Evolutionary conservation across 2,888 invertebrate genomes (phyloP), one percentile per base, ranked within the genome.

Genomic region (Argynnis bischoffii): DNA sequence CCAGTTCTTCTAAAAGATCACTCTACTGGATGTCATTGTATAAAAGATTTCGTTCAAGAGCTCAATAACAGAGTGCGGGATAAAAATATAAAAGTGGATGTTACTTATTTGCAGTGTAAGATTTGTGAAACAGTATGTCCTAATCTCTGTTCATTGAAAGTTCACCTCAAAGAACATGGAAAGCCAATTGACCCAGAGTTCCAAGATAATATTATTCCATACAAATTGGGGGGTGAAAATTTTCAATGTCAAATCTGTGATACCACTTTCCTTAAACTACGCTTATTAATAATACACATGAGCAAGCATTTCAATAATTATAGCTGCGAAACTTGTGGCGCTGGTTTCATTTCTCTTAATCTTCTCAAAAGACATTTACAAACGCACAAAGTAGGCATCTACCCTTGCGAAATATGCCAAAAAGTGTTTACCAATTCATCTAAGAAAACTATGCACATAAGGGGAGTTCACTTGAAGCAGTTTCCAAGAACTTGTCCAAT

Each of bases 231-330:
- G n/a, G 81, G 73, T 0, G 76, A 81, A 0, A 72, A 71, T 11
- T 87, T 86, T 51, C 81, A 84, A 53, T 91, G 90, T 63, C 89
- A 89, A 75, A 72, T 89, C 2, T 90, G 90, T 41, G 78, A 79
- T 0, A 86, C 85, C 64, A 76, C 67, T 3, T 90, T 81, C 67
- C 68, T 79, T 0, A 89, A 87, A 72, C 69, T 90, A 0, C 78
- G 88, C 68, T 72, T 85, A 0, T 74, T 91, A 0, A 81, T 88
- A 1, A 87, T 88, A 6, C 91, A 91, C 53, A 91, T 91, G 90
- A 90, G 81, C 50, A 84, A 81, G 69, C 90, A 91, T 74, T 91
- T 83, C 21, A 89, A 86, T 35, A 90, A 90, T 63, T 91, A 78
- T 64, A 88, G 83, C 70, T 91, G 91, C 35, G 91, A 91, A 74